phyloP scores from a whole-genome alignment of 1,140 invertebrate genomes.

The Zaprionus camerounensis region DNA sequence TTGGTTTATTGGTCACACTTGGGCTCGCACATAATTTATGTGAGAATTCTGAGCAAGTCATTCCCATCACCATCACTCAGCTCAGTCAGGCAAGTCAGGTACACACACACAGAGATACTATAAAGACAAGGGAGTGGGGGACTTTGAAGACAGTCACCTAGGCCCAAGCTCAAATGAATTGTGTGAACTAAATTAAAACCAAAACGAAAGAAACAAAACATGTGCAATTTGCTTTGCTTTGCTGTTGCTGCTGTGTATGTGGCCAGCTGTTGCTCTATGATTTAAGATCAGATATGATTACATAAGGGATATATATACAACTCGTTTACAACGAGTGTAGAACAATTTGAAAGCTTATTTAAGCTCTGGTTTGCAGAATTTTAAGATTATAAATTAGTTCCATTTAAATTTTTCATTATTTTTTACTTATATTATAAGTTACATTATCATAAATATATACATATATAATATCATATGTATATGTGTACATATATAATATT shows the following conservation, averaged over 20 bases:
- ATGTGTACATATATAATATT: too few species aligned
- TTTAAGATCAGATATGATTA: neutral
- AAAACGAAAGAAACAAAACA: conserved; percentile 65
- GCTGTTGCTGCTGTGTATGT: neutral
- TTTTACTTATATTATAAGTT: neutral
- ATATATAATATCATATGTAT: too few species aligned
- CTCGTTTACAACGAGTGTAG: neutral
- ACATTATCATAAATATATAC: too few species aligned
- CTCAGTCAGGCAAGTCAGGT: conserved; percentile 59
- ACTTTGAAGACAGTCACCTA: conserved; percentile 58
- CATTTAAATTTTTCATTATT: neutral
- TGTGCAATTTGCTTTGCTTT: conserved; percentile 30
- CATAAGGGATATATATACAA: neutral
- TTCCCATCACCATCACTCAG: conserved; percentile 75
- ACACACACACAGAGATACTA: conserved; percentile 26
- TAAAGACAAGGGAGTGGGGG: neutral
- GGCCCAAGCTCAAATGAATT: conserved; percentile 77
- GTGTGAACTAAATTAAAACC: conserved; percentile 78
- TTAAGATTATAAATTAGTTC: neutral
- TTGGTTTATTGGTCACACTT: conserved; percentile 84
- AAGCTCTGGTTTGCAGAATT: neutral
- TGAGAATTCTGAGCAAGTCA: conserved; percentile 77
- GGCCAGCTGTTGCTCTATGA: conserved; percentile 21
- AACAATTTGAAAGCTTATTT: neutral
- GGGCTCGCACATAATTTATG: conserved; percentile 83